A percentile compares a stretch with the other conserved stretches of the same genome.
Conservation (phyloP, 2,797 vertebrate genomes). For the Pantherophis vulpinus region DNA sequence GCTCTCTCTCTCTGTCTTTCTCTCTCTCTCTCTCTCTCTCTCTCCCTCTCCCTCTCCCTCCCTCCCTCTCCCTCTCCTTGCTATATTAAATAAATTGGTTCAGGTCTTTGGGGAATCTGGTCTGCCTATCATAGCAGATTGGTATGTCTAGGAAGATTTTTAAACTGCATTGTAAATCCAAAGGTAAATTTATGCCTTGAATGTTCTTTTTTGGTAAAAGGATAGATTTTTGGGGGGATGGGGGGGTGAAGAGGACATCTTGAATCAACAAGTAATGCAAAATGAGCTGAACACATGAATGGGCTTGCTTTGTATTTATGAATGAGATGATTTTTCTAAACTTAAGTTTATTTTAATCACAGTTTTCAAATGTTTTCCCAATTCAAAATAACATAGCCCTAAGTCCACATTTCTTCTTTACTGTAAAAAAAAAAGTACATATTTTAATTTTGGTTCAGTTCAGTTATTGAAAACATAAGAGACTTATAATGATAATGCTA, state of each 20-base stretch:
- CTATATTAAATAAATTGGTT: not conserved
- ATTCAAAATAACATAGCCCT: not conserved
- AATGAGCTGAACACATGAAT: not conserved
- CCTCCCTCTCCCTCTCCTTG: no score
- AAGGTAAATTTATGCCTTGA: not conserved
- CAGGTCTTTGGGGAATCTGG: not conserved
- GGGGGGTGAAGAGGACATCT: not conserved
- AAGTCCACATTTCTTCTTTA: not conserved
- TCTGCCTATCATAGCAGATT: not conserved
- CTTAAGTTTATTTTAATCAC: not conserved
- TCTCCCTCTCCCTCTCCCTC: not conserved
- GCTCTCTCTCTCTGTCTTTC: no score
- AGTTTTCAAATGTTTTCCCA: not conserved
- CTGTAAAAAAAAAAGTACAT: not conserved
- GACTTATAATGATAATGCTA: not conserved
- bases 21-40: no score
- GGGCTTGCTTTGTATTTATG: not conserved
- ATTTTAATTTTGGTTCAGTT: not conserved
- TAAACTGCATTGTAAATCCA: not conserved
- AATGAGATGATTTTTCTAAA: not conserved
- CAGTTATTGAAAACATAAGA: not conserved
- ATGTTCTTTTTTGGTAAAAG: not conserved
- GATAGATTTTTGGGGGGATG: not conserved
- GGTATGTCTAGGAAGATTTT: not conserved
- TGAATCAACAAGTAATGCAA: not conserved